Conservation (phyloP, 1,140 invertebrate species). For the Micrasema minimum region DNA sequence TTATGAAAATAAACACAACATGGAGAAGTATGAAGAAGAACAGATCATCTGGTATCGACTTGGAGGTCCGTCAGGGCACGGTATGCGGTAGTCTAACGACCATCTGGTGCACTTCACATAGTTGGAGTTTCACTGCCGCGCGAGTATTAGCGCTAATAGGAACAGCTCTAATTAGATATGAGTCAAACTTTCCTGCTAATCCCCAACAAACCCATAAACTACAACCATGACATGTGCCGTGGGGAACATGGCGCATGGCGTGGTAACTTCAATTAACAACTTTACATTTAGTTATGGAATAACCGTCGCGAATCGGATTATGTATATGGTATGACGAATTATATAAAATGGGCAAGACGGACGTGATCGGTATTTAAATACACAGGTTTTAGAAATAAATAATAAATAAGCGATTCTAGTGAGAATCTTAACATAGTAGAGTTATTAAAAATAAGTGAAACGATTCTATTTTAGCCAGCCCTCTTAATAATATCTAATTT, state of each 20-base stretch:
- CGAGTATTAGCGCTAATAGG: conserved; percentile 18
- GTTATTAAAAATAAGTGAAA: conserved; percentile 22
- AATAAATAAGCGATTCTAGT: not conserved
- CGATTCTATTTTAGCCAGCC: not conserved
- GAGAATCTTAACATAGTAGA: not conserved
- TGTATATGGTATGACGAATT: not conserved
- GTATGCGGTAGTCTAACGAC: too few relatives aligned
- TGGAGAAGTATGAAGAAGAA: too few relatives aligned
- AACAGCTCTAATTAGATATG: conserved; percentile 11
- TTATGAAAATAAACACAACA: too few relatives aligned
- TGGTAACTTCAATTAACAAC: conserved; percentile 4
- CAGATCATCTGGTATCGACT: too few relatives aligned
- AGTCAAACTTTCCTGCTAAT: conserved; percentile 7
- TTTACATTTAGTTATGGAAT: conserved; percentile 17
- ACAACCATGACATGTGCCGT: not conserved
- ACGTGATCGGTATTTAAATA: conserved; percentile 17
- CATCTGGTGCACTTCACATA: conserved; percentile 26
- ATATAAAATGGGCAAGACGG: not conserved
- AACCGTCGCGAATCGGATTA: conserved; percentile 25
- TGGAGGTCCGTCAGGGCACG: too few relatives aligned
- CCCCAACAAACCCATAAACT: conserved; percentile 19
- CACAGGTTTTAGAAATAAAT: not conserved
- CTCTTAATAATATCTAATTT: conserved; percentile 6
- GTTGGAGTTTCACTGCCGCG: conserved; percentile 10
- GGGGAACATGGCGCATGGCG: conserved; percentile 3